Evolutionary conservation across 2,888 invertebrate genomes (phyloP).

Genomic region (Galeopsomyia nigrocyanea): DNA sequence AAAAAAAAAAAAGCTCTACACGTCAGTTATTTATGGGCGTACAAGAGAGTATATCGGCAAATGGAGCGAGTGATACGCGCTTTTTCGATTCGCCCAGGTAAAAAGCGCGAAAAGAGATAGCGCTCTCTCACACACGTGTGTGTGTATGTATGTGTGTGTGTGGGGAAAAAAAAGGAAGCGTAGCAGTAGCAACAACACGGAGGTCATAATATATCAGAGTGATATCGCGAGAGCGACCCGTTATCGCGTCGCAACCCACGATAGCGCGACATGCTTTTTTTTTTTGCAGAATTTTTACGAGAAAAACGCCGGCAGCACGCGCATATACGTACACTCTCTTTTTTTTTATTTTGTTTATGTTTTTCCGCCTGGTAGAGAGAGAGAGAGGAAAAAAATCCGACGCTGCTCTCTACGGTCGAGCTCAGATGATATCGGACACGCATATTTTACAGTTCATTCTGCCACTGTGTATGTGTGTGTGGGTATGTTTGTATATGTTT

Average conservation of each 20-base stretch:
- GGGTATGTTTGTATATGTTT: neutral
- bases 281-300: slow-evolving; percentile 64
- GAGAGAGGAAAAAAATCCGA: too few species aligned
- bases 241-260: slow-evolving; percentile 50
- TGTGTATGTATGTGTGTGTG: too few species aligned
- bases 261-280: slow-evolving; percentile 17
- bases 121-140: neutral
- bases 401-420: too few species aligned
- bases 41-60: neutral
- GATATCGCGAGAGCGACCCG: slow-evolving; percentile 60
- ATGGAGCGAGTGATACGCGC: neutral
- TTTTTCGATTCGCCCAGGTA: neutral
- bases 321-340: neutral
- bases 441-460: slow-evolving; percentile 45
- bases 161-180: slow-evolving; percentile 10
- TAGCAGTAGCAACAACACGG: slow-evolving; percentile 38
- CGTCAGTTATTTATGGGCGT: too few species aligned
- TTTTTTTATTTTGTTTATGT: slow-evolving; percentile 7
- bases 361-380: neutral
- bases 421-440: slow-evolving; percentile 29
- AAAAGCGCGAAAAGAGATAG: slow-evolving; percentile 7
- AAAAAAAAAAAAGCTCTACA: too few species aligned
- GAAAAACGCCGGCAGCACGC: slow-evolving; percentile 58
- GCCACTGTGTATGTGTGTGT: neutral
- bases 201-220: slow-evolving; percentile 65